A percentile compares a stretch with the other conserved stretches of the same genome.
Conservation (phyloP, 2,113 vertebrate species). For the Gymnogyps californianus region DNA sequence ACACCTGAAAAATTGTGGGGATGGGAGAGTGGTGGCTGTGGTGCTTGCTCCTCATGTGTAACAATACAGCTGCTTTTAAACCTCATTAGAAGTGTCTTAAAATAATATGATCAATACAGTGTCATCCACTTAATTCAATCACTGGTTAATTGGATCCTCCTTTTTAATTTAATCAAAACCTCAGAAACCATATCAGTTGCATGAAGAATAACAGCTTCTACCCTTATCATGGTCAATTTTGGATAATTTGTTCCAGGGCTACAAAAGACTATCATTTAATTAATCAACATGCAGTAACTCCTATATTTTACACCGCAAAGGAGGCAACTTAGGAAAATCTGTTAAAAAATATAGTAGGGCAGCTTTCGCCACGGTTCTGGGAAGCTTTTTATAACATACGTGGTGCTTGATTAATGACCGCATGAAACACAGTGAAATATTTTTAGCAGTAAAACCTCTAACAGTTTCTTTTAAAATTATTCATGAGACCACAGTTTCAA, state of each 20-base stretch:
- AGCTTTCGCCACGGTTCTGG: neutral
- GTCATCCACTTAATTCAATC: slow-evolving; percentile 49
- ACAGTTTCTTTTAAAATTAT: neutral
- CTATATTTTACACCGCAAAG: neutral
- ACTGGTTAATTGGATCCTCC: slow-evolving; percentile 39
- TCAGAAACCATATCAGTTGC: slow-evolving; percentile 28
- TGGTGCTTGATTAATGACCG: slow-evolving; percentile 23
- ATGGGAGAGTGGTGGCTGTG: neutral
- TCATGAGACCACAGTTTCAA: neutral
- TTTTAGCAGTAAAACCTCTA: slow-evolving; percentile 16
- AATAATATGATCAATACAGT: slow-evolving; percentile 55
- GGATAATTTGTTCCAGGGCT: slow-evolving; percentile 40
- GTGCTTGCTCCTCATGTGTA: neutral
- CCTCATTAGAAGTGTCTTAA: slow-evolving; percentile 38
- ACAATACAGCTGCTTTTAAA: slow-evolving; percentile 16
- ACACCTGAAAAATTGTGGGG: neutral
- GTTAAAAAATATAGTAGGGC: neutral
- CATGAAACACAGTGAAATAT: neutral
- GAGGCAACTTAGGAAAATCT: neutral
- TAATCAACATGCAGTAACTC: neutral
- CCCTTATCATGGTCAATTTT: slow-evolving; percentile 38
- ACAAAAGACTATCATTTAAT: slow-evolving; percentile 42
- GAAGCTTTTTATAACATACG: neutral
- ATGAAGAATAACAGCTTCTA: slow-evolving; percentile 14
- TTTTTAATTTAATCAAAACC: slow-evolving; percentile 59